Conservation (phyloP, 2,888 invertebrate genomes). For the Phasia obesa region DNA sequence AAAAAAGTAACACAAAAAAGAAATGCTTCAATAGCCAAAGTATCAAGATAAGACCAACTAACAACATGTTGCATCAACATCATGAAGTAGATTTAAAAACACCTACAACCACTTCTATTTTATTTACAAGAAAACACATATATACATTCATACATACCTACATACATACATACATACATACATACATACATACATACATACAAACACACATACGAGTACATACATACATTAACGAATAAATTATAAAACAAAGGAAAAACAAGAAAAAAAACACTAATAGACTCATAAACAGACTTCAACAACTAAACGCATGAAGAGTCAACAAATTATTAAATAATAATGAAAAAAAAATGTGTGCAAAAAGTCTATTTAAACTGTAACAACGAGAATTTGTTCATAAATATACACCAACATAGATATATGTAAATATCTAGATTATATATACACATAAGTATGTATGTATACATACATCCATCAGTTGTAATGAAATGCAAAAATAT, state of each 20-base stretch:
- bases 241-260: constrained; percentile 50
- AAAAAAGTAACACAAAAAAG: constrained; percentile 37
- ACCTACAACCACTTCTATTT: constrained; percentile 15
- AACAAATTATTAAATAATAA: constrained; percentile 40
- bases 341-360: constrained; percentile 9
- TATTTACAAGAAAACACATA: constrained; percentile 19
- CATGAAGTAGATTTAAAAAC: constrained; percentile 29
- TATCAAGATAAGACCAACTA: constrained; percentile 56
- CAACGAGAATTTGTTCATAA: neutral
- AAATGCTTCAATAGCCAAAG: constrained; percentile 64
- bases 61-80: constrained; percentile 68
- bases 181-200: too few species aligned
- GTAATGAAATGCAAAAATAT: constrained; percentile 47
- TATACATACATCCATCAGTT: neutral
- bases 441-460: neutral
- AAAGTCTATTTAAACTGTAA: constrained; percentile 21
- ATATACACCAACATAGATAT: too few species aligned
- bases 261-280: constrained; percentile 40
- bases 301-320: constrained; percentile 60
- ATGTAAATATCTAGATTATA: too few species aligned
- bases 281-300: constrained; percentile 41
- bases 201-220: too few species aligned
- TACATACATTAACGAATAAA: too few species aligned
- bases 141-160: too few species aligned
- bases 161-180: too few species aligned